phyloP scores from a whole-genome alignment of 2,797 vertebrate species.

The Artibeus jamaicensis region DNA sequence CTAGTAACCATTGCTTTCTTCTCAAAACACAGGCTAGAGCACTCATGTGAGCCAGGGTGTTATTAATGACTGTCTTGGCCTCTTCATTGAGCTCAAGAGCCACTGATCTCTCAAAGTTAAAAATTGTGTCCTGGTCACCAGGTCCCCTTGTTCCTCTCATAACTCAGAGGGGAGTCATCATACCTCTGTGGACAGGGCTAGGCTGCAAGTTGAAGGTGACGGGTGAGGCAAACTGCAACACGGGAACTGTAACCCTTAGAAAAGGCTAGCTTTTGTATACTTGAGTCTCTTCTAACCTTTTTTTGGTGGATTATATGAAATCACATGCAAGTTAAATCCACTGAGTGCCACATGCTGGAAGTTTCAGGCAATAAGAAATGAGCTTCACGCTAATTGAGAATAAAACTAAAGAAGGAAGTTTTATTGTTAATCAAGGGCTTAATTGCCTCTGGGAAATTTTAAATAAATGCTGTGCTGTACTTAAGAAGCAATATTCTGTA shows the following conservation, averaged over 20 bases:
- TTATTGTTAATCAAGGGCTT: slow-evolving; percentile 83
- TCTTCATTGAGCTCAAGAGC: background rate
- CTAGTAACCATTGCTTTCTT: background rate
- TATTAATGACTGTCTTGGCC: background rate
- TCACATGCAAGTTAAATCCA: background rate
- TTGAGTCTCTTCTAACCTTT: background rate
- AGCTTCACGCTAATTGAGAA: slow-evolving; percentile 72
- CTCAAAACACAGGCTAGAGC: background rate
- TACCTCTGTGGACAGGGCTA: background rate
- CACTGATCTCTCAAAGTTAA: background rate
- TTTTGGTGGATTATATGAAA: background rate
- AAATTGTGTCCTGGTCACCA: background rate
- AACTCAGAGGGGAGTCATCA: background rate
- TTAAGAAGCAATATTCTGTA: slow-evolving; percentile 80
- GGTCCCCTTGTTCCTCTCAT: background rate
- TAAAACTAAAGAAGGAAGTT: slow-evolving; percentile 80
- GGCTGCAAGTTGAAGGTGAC: background rate
- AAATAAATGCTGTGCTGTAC: slow-evolving; percentile 82
- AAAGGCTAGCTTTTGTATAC: background rate
- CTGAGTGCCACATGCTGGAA: slow-evolving; percentile 45
- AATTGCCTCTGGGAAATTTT: slow-evolving; percentile 84
- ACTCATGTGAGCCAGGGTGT: background rate
- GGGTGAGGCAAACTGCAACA: no score
- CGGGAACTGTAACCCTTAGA: background rate
- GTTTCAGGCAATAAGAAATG: slow-evolving; percentile 78